Evolutionary conservation across 2,797 vertebrate species (phyloP).

Genomic region (Champsocephalus gunnari): DNA sequence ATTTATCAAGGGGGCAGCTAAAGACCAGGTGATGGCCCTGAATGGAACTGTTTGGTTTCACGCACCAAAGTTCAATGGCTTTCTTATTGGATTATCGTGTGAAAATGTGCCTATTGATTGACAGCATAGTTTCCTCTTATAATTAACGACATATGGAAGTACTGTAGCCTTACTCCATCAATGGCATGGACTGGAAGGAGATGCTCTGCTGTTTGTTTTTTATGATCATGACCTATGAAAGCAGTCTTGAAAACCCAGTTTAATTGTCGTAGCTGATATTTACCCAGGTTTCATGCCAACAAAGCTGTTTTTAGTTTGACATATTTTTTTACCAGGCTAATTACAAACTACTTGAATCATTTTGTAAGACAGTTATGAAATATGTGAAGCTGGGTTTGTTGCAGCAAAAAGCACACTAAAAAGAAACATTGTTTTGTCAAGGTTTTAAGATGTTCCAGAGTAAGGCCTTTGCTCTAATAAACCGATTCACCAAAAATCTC

Average conservation of each 20-base stretch:
- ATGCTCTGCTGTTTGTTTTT: constrained; percentile 14
- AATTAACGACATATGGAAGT: constrained; percentile 33
- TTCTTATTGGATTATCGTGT: constrained; percentile 45
- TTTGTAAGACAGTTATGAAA: background rate
- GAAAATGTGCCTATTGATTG: constrained; percentile 54
- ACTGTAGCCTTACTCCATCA: constrained; percentile 24
- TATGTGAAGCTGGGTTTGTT: background rate
- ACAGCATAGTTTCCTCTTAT: constrained; percentile 13
- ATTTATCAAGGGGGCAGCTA: constrained; percentile 17
- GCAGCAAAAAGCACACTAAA: background rate
- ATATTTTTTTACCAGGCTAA: background rate
- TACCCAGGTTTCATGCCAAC: background rate
- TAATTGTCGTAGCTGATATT: background rate
- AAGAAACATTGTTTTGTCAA: background rate
- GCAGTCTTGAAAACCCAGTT: background rate
- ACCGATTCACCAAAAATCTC: background rate
- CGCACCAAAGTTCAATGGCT: constrained; percentile 38
- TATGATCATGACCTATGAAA: constrained; percentile 30
- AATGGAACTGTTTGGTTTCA: constrained; percentile 23
- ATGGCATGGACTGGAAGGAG: constrained; percentile 5
- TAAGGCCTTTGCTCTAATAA: background rate
- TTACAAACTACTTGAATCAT: background rate
- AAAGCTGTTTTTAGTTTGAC: background rate
- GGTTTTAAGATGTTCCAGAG: background rate
- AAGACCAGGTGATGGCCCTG: constrained; percentile 21